Evolutionary conservation across 1,140 invertebrate species (phyloP).

Genomic region (Leptinotarsa lineolata): DNA sequence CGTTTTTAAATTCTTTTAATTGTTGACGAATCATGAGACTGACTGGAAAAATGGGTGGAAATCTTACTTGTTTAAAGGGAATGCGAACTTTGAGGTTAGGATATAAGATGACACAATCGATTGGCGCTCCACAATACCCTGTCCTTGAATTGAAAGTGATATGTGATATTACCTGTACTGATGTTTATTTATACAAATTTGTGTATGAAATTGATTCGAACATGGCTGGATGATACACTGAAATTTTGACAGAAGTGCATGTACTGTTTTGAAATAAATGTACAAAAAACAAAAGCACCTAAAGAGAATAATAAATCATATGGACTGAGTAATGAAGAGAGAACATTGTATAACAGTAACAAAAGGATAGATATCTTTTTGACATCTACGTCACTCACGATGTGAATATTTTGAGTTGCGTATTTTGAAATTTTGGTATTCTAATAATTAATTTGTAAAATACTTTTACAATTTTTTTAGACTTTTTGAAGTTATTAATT

Average conservation of each 20-base stretch:
- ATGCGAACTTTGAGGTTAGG: constrained; percentile 42
- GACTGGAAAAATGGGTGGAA: constrained; percentile 16
- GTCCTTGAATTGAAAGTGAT: constrained; percentile 19
- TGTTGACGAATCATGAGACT: constrained; percentile 30
- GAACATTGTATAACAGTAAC: too few species aligned
- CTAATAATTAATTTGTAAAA: too few species aligned
- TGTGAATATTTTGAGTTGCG: too few species aligned
- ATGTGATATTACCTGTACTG: too few species aligned
- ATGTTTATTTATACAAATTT: constrained; percentile 11
- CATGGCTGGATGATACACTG: constrained; percentile 21
- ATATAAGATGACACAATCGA: constrained; percentile 27
- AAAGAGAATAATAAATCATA: too few species aligned
- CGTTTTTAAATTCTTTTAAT: constrained; percentile 28
- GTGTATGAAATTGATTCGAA: constrained; percentile 3
- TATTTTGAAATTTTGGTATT: too few species aligned
- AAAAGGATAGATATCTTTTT: too few species aligned
- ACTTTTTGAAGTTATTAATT: too few species aligned
- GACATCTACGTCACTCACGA: too few species aligned
- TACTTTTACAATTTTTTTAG: too few species aligned
- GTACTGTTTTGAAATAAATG: background rate
- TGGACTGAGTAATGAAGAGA: too few species aligned
- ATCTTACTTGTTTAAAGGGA: constrained; percentile 9
- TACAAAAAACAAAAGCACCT: too few species aligned
- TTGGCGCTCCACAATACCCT: background rate
- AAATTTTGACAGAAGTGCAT: constrained; percentile 35